Percentiles rank a stretch among this genome's conserved stretches.
phyloP scores from a whole-genome alignment of 2,113 vertebrate species.

The Tragulus kanchil region DNA sequence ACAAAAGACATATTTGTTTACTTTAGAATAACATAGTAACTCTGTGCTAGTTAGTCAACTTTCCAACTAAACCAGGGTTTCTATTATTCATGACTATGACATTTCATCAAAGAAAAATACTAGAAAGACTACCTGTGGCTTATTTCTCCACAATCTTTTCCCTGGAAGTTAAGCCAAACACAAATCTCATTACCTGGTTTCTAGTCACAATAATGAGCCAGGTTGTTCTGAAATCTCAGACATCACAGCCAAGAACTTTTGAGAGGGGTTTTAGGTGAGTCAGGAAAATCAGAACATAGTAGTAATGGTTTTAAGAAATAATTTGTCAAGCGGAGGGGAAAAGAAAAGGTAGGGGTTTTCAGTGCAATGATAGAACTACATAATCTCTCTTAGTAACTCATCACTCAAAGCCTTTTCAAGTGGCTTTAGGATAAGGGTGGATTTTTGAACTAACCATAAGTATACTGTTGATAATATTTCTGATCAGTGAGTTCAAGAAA shows the following conservation, averaged over 20 bases:
- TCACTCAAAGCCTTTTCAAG: background rate
- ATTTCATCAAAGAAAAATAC: conserved; percentile 67
- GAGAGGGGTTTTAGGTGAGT: conserved; percentile 47
- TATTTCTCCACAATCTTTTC: conserved; percentile 77
- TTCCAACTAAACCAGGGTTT: conserved; percentile 69
- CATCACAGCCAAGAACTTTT: conserved; percentile 59
- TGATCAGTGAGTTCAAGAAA: background rate
- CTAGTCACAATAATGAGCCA: conserved; percentile 68
- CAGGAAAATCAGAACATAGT: conserved; percentile 62
- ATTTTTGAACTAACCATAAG: too few species aligned
- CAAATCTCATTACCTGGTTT: conserved; percentile 79
- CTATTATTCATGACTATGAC: conserved; percentile 74
- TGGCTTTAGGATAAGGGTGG: background rate
- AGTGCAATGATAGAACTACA: background rate
- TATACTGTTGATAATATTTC: background rate
- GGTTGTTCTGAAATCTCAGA: conserved; percentile 59
- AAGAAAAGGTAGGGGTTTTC: background rate
- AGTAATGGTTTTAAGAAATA: conserved; percentile 55
- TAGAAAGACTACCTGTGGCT: conserved; percentile 59
- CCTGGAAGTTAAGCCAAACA: conserved; percentile 85
- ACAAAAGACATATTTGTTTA: conserved; percentile 35
- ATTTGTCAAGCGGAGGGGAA: conserved; percentile 20
- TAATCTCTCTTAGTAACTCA: conserved; percentile 64
- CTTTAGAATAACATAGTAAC: conserved; percentile 50
- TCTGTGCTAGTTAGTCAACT: background rate